Evolutionary conservation across 2,113 vertebrate species (phyloP), one percentile per base, ranked within the genome.

Genomic region (Entomyzon cyanotis): DNA sequence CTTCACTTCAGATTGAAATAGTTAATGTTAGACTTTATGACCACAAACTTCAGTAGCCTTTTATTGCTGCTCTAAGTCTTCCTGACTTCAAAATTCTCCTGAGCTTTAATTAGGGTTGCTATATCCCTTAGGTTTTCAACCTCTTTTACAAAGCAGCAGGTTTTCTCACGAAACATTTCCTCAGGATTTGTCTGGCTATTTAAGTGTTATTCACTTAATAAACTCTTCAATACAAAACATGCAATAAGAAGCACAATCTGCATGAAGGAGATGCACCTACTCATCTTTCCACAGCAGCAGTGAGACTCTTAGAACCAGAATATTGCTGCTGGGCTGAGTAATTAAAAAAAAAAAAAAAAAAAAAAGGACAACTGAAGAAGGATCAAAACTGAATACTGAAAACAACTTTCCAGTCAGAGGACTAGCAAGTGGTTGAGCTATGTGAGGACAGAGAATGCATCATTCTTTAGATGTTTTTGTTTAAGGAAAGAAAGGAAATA

Each of bases 81-180:
- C 74, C 42, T 67, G 58, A 83, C 73, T 91, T 86, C 47, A 91
- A 73, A 91, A 95, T 94, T 87, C 90, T 96, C 89, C 47, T 49
- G 75, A 95, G 95, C 23, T 96, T 97, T 95, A 95, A 94, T 95
- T 95, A 95, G 68, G 46, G 56, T 84, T n/a, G 64, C 30, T 83
- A 86, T n/a, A 81, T 69, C 76, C 78, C 84, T 90, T 53, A 87
- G n/a, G 78, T 79, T 90, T 84, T 85, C 70, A 87, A 82, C 44
- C 35, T 50, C 49, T 47, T 84, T 70, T 65, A 30, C 86, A 96
- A 95, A 90, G 33, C 68, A 91, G 81, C 49, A 90, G 31, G 55
- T 80, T 95, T 85, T 70, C 31, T 86, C 46, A 86, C 41, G 41
- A 87, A 87, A 56, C 60, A 55, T 24, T 81, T 50, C 67, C 55